These are phyloP conservation scores for Drosophila funebris DNA, from an alignment of 1,140 invertebrate genomes.

Conservation along the genomic window DNA sequence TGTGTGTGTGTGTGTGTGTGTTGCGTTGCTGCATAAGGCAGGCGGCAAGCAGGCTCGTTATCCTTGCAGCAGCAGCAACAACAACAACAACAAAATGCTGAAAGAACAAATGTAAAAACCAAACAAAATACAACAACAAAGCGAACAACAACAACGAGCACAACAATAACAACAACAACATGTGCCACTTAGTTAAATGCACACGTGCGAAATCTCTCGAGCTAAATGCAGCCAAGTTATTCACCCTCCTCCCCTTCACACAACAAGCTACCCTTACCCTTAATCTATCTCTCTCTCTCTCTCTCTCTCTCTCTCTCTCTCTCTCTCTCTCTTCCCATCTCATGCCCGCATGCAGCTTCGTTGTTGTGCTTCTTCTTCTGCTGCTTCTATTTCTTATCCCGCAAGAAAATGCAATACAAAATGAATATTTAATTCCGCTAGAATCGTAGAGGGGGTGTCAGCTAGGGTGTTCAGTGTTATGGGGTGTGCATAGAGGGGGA, in stretches of 20 bases:
- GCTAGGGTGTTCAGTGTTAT: not conserved
- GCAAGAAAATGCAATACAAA: constrained; percentile 74
- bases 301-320: no score
- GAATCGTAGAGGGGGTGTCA: not conserved
- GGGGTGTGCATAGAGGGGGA: not conserved
- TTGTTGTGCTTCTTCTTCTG: constrained; percentile 9
- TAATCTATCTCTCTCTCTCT: no score
- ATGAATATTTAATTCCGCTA: constrained; percentile 71
- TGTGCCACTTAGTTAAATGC: constrained; percentile 69
- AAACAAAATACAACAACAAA: constrained; percentile 12
- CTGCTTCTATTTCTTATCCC: no score
- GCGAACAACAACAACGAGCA: not conserved
- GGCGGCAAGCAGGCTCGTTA: constrained; percentile 18
- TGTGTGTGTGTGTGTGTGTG: constrained; percentile 20
- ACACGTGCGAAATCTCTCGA: constrained; percentile 78
- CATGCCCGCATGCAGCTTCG: constrained; percentile 5
- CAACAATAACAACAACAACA: constrained; percentile 8
- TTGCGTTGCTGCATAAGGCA: not conserved
- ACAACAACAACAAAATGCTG: not conserved
- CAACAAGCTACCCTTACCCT: not conserved
- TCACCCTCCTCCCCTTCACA: not conserved
- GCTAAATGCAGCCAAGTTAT: constrained; percentile 64
- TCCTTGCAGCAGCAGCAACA: constrained; percentile 14
- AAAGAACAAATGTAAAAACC: constrained; percentile 7
- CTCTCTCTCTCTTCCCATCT: no score